A percentile compares a stretch with the other conserved stretches of the same genome.
Evolutionary conservation across 2,113 vertebrate species (phyloP).

Genomic region (Seriola rivoliana): DNA sequence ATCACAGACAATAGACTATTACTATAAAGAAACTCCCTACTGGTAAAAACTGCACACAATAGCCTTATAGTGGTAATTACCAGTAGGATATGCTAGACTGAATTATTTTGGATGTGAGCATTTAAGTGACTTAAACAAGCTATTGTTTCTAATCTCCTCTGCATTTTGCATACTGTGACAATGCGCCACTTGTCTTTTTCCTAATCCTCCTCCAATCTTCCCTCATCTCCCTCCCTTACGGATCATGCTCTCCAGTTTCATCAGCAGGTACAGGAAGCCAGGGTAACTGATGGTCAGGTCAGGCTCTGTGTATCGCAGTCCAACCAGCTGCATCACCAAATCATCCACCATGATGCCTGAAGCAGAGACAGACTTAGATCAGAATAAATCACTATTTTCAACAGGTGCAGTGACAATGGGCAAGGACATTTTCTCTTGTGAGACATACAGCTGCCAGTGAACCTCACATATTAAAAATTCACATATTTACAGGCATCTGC

Average conservation of each 20-base stretch:
- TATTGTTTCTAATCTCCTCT: background rate
- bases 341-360: slow-evolving; percentile 82
- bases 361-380: slow-evolving; percentile 33
- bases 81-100: background rate
- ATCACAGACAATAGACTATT: no score
- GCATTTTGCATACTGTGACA: no score
- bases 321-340: slow-evolving; percentile 81
- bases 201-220: background rate
- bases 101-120: background rate
- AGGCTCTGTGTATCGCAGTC: slow-evolving; percentile 82
- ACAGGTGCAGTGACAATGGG: background rate
- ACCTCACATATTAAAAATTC: background rate
- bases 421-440: background rate
- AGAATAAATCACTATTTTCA: background rate
- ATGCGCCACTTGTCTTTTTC: background rate
- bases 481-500: background rate
- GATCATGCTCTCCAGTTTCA: slow-evolving; percentile 85
- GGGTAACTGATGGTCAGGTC: slow-evolving; percentile 84
- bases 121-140: background rate
- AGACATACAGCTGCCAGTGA: background rate
- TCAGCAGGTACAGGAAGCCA: slow-evolving; percentile 83
- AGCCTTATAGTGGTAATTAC: background rate
- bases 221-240: slow-evolving; percentile 67
- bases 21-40: background rate
- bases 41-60: background rate